Base-by-base conservation (phyloP, 2,113 vertebrate species). In the Xyliphius kryptos region DNA sequence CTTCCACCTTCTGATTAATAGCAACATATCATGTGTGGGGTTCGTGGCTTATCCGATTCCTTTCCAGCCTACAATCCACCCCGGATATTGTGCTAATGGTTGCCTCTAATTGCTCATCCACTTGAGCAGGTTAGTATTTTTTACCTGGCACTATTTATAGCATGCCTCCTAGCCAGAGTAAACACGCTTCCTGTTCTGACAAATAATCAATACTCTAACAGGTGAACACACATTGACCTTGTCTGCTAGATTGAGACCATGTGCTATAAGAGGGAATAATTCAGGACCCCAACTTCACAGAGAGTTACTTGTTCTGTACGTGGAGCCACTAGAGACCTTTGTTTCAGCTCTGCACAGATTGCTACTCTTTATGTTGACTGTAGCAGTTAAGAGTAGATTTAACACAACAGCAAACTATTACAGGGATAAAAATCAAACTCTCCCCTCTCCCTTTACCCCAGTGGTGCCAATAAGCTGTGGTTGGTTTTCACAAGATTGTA, bases 1-100 rank as follows among this genome's bases (percentile, higher is more conserved):
- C 55, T 58, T 58, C 51, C 65, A 67, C 37, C 56, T 13, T 60
- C 65, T 67, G 65, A 67, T 67, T 67, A 59, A 53, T 48, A 52
- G 44, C 65, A 60, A 46, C 22, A 52, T 16, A 67, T 67, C 65
- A 60, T 53, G 56, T 67, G 56, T 46, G 59, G 56, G 46, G 56
- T 67, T 67, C 51, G 21, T 22, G 22, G 65, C 47, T 60, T 59
- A 52, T 58, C 65, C 56, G 10, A 36, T 59, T 59, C 59, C 56
- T 15, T 19, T 51, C 56, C 38, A 60, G 40, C 40, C 20, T 46
- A 67, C 56, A 56, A 46, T 64, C 13, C 19, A 60, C 40, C 52
- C 49, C 26, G 56, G 56, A 54, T 26, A 40, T 36, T 15, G 20
- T 32, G 10, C 56, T 65, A 70, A 70, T 64, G 61, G 63, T 21